Conservation (phyloP, 2,113 vertebrate species). For the Passer montanus region DNA sequence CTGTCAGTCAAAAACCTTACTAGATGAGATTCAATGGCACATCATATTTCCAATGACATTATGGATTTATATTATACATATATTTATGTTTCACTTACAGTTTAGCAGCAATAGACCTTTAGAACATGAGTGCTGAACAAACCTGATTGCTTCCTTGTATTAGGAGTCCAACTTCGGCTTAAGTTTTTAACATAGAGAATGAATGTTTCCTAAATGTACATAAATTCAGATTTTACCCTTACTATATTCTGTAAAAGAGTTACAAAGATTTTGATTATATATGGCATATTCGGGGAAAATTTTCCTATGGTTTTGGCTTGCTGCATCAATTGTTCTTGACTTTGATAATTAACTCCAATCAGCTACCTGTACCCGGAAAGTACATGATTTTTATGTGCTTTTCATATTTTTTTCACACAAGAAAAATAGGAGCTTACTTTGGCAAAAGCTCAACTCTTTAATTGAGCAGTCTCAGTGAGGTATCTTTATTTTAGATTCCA, state of each 20-base stretch:
- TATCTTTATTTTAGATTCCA: background rate
- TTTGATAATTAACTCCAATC: background rate
- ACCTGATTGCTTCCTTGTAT: background rate
- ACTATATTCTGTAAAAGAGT: background rate
- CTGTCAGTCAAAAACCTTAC: conserved; percentile 52
- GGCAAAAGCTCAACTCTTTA: background rate
- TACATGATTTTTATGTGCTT: background rate
- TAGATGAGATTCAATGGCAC: background rate
- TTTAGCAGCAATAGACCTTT: background rate
- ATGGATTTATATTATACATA: conserved; percentile 13
- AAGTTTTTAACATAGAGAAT: background rate
- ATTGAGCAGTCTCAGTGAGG: background rate
- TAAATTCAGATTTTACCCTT: background rate
- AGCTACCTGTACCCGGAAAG: background rate
- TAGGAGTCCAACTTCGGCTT: background rate
- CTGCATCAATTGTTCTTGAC: background rate
- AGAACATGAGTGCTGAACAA: background rate
- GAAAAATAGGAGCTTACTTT: background rate
- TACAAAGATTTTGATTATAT: background rate
- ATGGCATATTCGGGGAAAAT: background rate
- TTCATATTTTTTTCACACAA: background rate
- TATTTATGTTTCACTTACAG: conserved; percentile 29
- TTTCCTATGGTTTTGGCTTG: background rate
- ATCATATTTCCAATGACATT: conserved; percentile 2
- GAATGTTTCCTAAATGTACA: background rate